These are phyloP conservation scores for Coregonus clupeaformis DNA, from an alignment of 2,113 vertebrate species.

Conservation along the genomic window DNA sequence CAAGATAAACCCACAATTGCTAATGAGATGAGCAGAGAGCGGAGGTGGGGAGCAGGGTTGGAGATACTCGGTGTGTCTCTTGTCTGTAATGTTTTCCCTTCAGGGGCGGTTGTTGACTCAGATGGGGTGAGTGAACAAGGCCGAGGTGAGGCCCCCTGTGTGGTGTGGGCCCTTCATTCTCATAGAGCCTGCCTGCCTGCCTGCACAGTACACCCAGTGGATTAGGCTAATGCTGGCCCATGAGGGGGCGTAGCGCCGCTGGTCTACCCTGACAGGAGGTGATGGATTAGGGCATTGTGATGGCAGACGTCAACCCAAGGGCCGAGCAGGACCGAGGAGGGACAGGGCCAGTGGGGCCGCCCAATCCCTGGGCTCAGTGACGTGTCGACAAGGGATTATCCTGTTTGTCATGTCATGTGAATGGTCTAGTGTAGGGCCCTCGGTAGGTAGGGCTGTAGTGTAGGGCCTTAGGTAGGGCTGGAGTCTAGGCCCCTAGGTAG, in stretches of 20 bases:
- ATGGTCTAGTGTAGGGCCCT: conserved; percentile 54
- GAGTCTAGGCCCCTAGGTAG: no score
- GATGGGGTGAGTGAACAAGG: conserved; percentile 78
- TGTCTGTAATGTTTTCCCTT: conserved; percentile 40
- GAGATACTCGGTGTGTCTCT: conserved; percentile 13
- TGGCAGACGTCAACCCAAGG: conserved; percentile 65
- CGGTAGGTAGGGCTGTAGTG: neutral
- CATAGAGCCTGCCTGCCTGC: conserved; percentile 56
- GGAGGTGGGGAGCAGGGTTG: neutral
- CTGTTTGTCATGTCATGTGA: conserved; percentile 75
- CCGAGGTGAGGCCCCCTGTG: conserved; percentile 38
- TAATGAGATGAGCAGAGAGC: no score
- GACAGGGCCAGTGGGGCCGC: conserved; percentile 44
- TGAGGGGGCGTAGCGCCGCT: conserved; percentile 62
- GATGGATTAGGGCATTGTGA: conserved; percentile 78
- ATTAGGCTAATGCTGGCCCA: conserved; percentile 82
- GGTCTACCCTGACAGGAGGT: conserved; percentile 75
- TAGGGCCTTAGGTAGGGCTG: neutral
- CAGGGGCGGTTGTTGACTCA: conserved; percentile 79
- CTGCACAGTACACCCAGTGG: conserved; percentile 59
- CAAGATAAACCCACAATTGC: no score
- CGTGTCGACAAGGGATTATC: conserved; percentile 80
- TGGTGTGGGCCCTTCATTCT: conserved; percentile 64
- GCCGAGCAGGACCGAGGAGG: conserved; percentile 38
- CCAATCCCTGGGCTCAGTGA: conserved; percentile 72